Percentiles rank a stretch among this genome's conserved stretches.
phyloP scores from a whole-genome alignment of 37 sponge, comb jelly and placozoan genomes.

The Cladorhizidae sp. region DNA sequence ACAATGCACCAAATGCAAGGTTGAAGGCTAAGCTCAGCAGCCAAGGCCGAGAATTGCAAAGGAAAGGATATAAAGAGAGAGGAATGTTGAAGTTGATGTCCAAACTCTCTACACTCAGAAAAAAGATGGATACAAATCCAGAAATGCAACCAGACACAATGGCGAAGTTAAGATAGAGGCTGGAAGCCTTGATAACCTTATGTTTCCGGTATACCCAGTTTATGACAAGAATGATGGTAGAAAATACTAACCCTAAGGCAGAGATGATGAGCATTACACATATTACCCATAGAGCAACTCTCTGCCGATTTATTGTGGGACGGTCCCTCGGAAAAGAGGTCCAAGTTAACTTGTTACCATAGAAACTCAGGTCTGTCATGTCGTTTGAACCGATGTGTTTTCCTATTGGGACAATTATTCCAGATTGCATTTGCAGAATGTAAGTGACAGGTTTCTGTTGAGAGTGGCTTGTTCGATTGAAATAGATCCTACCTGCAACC shows the following conservation, averaged over 20 bases:
- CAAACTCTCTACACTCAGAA: background rate
- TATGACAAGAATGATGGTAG: background rate
- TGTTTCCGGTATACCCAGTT: constrained; percentile 11
- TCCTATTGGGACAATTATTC: constrained; percentile 23
- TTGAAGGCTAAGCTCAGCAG: constrained; percentile 5
- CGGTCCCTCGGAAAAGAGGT: constrained; percentile 23
- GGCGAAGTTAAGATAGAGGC: constrained; percentile 37
- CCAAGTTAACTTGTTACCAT: constrained; percentile 13
- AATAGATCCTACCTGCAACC: constrained; percentile 3
- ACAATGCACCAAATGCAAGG: constrained; percentile 37
- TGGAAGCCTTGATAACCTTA: constrained; percentile 49
- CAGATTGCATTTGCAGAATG: constrained; percentile 25
- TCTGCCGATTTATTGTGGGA: background rate
- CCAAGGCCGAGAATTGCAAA: constrained; percentile 24
- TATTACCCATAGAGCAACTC: background rate
- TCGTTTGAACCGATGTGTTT: background rate
- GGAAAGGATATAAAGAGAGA: background rate
- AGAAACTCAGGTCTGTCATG: background rate
- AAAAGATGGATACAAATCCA: background rate
- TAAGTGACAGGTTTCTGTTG: background rate
- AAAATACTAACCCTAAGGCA: background rate
- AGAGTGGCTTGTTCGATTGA: background rate
- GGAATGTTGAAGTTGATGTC: background rate
- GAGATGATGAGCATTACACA: constrained; percentile 10
- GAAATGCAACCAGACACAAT: constrained; percentile 15